These are phyloP conservation scores for Archaeoteleia sp. DNA, from an alignment of 2,888 invertebrate genomes.

Conservation along the genomic window DNA sequence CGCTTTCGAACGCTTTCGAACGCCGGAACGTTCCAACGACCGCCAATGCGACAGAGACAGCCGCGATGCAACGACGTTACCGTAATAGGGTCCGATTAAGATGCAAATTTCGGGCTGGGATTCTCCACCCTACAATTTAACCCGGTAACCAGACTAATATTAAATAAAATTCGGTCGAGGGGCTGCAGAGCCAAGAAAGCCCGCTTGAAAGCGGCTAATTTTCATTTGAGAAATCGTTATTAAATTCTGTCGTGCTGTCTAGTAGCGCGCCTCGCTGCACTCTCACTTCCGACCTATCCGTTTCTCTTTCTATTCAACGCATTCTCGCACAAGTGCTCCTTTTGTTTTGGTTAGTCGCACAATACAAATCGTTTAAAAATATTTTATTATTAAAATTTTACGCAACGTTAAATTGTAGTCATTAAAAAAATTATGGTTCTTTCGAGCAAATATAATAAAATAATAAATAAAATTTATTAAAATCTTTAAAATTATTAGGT, in stretches of 20 bases:
- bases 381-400: no score
- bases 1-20: no score
- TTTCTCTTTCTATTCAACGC: constrained; percentile 21
- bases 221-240: constrained; percentile 68
- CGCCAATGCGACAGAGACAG: constrained; percentile 40
- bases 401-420: no score
- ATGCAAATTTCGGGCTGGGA: constrained; percentile 69
- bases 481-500: no score
- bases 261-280: constrained; percentile 1
- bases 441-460: no score
- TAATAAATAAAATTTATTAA: no score
- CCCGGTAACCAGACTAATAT: constrained; percentile 70
- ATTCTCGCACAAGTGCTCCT: background rate
- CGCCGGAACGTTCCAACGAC: constrained; percentile 48
- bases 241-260: constrained; percentile 57
- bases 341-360: no score
- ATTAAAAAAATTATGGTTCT: no score
- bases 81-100: constrained; percentile 72
- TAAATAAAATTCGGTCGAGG: constrained; percentile 67
- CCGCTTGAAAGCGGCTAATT: constrained; percentile 64
- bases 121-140: constrained; percentile 70
- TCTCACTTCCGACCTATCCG: constrained; percentile 31
- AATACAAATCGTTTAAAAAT: no score
- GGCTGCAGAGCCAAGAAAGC: constrained; percentile 36
- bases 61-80: constrained; percentile 67